phyloP scores from a whole-genome alignment of 2,797 vertebrate genomes.

The Gephyroberyx darwinii region DNA sequence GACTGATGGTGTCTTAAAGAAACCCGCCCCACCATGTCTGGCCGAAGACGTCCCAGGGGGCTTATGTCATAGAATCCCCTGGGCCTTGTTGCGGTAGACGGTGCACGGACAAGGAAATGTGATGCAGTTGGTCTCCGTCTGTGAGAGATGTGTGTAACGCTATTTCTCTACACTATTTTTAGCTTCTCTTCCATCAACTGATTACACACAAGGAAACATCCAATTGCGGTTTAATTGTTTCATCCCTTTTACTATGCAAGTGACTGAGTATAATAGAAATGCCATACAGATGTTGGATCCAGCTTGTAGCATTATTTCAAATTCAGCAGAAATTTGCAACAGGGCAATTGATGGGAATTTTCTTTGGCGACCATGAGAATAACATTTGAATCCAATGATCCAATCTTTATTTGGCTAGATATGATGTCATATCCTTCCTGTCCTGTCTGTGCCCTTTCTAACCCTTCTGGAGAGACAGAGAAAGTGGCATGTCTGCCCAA shows the following conservation, averaged over 20 bases:
- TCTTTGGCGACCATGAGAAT: conserved; percentile 1
- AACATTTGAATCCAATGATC: neutral
- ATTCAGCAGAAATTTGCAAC: neutral
- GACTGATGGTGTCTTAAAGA: conserved; percentile 39
- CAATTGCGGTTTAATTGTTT: conserved; percentile 33
- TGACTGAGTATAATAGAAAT: neutral
- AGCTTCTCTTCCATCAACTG: conserved; percentile 41
- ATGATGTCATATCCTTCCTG: conserved; percentile 50
- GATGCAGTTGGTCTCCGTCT: conserved; percentile 39
- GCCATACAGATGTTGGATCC: conserved; percentile 6
- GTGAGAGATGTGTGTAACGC: conserved; percentile 41
- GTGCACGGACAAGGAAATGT: conserved; percentile 35
- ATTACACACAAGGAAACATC: conserved; percentile 32
- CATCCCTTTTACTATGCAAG: conserved; percentile 1
- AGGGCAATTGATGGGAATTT: conserved; percentile 6
- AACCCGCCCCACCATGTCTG: conserved; percentile 44
- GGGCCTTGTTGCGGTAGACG: conserved; percentile 47
- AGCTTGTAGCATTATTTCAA: no score
- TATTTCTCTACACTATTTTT: conserved; percentile 59
- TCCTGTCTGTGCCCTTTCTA: conserved; percentile 32
- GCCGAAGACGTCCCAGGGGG: conserved; percentile 38
- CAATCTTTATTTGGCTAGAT: neutral
- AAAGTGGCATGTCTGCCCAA: conserved; percentile 42
- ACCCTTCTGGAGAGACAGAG: conserved; percentile 44
- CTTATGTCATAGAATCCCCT: conserved; percentile 62